Evolutionary conservation across 2,113 vertebrate species (phyloP).

Genomic region (Anas platyrhynchos): DNA sequence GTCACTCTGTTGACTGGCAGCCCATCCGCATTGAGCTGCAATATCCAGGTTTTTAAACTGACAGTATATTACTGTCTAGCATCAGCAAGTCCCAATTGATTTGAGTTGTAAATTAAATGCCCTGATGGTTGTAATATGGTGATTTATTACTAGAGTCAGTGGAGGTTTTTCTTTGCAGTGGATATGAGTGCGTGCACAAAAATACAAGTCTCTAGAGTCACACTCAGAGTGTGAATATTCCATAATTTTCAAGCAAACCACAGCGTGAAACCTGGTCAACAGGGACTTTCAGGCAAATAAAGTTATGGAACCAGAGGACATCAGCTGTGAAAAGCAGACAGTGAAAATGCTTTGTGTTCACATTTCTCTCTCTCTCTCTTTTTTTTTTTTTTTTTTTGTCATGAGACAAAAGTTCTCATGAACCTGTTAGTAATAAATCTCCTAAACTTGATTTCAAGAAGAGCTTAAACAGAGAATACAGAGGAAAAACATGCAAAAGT

Average conservation of each 20-base stretch:
- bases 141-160: constrained; percentile 68
- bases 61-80: constrained; percentile 63
- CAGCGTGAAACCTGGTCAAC: not conserved
- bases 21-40: not conserved
- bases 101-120: constrained; percentile 76
- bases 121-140: constrained; percentile 69
- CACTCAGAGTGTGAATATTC: not conserved
- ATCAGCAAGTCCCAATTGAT: constrained; percentile 68
- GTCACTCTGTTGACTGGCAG: constrained; percentile 58
- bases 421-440: not conserved
- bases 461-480: not conserved
- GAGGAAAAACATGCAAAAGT: not conserved
- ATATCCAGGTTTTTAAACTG: constrained; percentile 43
- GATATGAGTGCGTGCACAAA: not conserved
- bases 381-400: not conserved
- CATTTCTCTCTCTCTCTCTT: not conserved
- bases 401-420: not conserved
- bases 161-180: constrained; percentile 33
- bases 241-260: constrained; percentile 4
- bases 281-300: not conserved
- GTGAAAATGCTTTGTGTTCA: not conserved
- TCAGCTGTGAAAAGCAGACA: not conserved
- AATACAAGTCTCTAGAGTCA: not conserved
- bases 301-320: not conserved
- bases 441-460: not conserved